A percentile compares a stretch with the other conserved stretches of the same genome.
phyloP scores from a whole-genome alignment of 2,113 vertebrate species.

The Oenanthe melanoleuca region DNA sequence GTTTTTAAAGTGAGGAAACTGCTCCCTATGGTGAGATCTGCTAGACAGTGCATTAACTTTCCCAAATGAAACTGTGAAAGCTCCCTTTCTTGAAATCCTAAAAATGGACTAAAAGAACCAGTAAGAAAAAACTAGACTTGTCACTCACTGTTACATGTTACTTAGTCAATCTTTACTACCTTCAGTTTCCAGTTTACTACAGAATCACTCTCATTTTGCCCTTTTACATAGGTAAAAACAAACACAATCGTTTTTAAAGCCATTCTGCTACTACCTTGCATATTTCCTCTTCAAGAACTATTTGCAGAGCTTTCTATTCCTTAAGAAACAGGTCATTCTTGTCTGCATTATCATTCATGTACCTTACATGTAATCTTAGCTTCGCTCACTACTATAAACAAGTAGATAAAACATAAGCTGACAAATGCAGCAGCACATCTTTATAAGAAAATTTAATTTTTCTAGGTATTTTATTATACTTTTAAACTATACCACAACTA shows the following conservation, averaged over 20 bases:
- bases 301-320: not conserved
- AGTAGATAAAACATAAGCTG: not conserved
- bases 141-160: not conserved
- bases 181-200: not conserved
- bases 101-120: not conserved
- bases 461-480: constrained; percentile 40
- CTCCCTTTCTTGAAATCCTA: not conserved
- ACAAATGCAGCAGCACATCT: not conserved
- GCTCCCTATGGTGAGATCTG: not conserved
- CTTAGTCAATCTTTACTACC: not conserved
- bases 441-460: constrained; percentile 6
- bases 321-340: not conserved
- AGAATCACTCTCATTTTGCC: not conserved
- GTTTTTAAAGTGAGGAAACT: not conserved
- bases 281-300: not conserved
- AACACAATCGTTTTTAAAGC: not conserved
- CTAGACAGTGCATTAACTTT: constrained; percentile 3
- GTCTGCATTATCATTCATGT: not conserved
- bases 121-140: not conserved
- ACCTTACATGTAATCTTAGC: not conserved
- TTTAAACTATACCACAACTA: constrained; percentile 51
- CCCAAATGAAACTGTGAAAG: not conserved
- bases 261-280: not conserved
- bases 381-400: not conserved
- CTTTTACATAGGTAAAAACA: not conserved